Evolutionary conservation across 2,113 vertebrate species (phyloP).

Genomic region (Erythrolamprus reginae): DNA sequence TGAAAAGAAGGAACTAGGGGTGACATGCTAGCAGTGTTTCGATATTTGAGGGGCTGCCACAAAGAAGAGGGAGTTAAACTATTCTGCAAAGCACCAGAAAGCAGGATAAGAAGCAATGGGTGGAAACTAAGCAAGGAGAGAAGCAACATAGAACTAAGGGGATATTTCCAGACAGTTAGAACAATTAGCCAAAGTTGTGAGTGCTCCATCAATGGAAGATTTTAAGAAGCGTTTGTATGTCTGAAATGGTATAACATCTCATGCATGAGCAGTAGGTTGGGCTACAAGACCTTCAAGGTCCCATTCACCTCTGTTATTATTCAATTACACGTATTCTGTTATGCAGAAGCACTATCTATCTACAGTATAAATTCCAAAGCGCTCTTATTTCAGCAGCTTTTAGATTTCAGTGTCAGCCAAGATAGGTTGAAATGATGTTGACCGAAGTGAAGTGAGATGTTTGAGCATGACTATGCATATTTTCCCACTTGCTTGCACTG

Average conservation of each 20-base stretch:
- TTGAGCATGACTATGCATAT: background rate
- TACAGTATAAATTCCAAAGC: background rate
- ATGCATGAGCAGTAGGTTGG: background rate
- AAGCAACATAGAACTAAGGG: background rate
- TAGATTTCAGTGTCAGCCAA: background rate
- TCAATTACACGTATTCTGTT: background rate
- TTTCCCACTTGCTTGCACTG: background rate
- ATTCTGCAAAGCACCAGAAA: background rate
- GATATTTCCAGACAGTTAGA: background rate
- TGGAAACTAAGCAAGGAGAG: background rate
- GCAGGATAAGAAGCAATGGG: background rate
- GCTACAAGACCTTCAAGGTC: background rate
- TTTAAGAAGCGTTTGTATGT: background rate
- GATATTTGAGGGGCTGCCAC: background rate
- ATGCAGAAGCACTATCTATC: background rate
- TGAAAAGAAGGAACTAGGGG: background rate
- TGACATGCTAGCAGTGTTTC: background rate
- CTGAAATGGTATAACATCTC: background rate
- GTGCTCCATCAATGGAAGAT: background rate
- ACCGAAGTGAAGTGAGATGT: background rate
- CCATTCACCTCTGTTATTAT: background rate
- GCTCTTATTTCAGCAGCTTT: background rate
- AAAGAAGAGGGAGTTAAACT: background rate
- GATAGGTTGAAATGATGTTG: background rate
- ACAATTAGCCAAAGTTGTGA: background rate